These are phyloP conservation scores for Drosophila tristis DNA, from an alignment of 1,140 invertebrate genomes.

Conservation along the genomic window DNA sequence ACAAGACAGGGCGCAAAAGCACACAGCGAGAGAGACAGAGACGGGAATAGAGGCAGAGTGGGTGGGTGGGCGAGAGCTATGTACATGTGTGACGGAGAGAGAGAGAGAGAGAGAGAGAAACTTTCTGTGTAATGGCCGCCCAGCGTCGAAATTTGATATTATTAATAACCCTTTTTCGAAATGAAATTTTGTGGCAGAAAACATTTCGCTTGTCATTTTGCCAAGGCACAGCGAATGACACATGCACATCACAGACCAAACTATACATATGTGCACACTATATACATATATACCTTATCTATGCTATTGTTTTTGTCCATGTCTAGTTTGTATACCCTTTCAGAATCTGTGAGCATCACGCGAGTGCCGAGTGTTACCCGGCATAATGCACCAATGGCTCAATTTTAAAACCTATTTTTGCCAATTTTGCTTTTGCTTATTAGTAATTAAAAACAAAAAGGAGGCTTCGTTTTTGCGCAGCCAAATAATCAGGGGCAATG, in stretches of 20 bases:
- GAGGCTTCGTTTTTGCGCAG: no score
- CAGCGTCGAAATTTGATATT: slow-evolving; percentile 77
- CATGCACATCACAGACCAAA: slow-evolving; percentile 31
- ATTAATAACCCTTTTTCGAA: slow-evolving; percentile 81
- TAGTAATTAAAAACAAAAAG: no score
- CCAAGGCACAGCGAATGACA: slow-evolving; percentile 61
- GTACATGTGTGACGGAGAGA: not conserved
- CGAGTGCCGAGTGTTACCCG: no score
- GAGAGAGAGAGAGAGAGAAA: not conserved
- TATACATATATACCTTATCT: slow-evolving; percentile 8
- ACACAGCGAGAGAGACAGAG: no score
- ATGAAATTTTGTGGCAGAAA: slow-evolving; percentile 77
- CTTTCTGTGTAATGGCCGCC: slow-evolving; percentile 50
- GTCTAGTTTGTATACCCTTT: slow-evolving; percentile 4
- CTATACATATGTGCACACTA: slow-evolving; percentile 1
- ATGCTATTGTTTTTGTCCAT: not conserved
- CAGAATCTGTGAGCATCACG: no score
- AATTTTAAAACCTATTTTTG: no score
- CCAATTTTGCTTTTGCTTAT: no score
- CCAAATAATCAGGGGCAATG: no score
- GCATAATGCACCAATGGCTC: no score
- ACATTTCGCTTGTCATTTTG: slow-evolving; percentile 77
- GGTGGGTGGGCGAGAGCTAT: not conserved
- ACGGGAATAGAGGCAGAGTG: slow-evolving; percentile 9
- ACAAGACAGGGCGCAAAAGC: slow-evolving; percentile 11